Evolutionary conservation across 1,140 invertebrate species (phyloP).

Genomic region (Drosophila punjabiensis): DNA sequence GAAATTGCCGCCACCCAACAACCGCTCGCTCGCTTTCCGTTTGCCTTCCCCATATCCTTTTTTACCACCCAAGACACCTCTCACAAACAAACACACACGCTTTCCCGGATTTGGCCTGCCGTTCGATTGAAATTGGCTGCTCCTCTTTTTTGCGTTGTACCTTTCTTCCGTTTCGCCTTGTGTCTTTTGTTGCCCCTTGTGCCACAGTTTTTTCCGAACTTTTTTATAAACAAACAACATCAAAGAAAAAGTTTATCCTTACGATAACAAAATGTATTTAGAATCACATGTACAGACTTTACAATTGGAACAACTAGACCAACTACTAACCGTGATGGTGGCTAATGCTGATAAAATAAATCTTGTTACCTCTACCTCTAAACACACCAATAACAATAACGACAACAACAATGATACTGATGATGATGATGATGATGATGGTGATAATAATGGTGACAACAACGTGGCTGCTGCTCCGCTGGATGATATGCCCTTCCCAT

Average conservation of each 20-base stretch:
- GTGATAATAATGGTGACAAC: constrained; percentile 35
- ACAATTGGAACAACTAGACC: constrained; percentile 88
- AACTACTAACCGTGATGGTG: constrained; percentile 85
- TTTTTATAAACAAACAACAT: constrained; percentile 42
- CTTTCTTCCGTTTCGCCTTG: constrained; percentile 43
- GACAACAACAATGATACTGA: constrained; percentile 10
- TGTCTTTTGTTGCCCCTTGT: constrained; percentile 13
- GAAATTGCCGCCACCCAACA: constrained; percentile 64
- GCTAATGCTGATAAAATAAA: constrained; percentile 86
- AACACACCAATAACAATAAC: constrained; percentile 54
- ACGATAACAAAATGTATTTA: constrained; percentile 85
- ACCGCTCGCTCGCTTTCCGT: constrained; percentile 63
- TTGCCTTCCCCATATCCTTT: constrained; percentile 26
- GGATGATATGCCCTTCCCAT: constrained; percentile 45
- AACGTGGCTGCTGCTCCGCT: constrained; percentile 33
- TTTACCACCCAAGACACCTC: constrained; percentile 10
- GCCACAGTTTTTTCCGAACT: constrained; percentile 35
- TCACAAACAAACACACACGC: constrained; percentile 18
- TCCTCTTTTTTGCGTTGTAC: constrained; percentile 38
- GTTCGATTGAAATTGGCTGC: constrained; percentile 48
- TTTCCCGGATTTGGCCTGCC: constrained; percentile 85
- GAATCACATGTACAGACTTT: constrained; percentile 88
- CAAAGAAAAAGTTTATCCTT: constrained; percentile 68
- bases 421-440: constrained; percentile 32
- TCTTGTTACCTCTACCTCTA: constrained; percentile 85